Evolutionary conservation across 1,140 invertebrate genomes (phyloP), one percentile per base, ranked within the genome.

Genomic region (Megalonaias nervosa): DNA sequence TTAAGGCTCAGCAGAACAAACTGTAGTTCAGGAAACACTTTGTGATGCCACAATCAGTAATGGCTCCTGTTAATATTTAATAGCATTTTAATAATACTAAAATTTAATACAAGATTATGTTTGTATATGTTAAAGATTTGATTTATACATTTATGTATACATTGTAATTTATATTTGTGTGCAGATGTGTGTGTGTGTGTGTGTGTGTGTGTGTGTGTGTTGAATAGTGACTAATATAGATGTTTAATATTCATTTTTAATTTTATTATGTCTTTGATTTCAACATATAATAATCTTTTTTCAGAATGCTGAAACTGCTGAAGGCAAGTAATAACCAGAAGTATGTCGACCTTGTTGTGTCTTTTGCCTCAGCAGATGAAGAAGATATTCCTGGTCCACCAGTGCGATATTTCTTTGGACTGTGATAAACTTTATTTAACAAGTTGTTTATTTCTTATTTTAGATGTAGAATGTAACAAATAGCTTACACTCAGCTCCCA

Each of bases 261-360:
- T 23, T 38, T 38, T 21, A 6, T 21, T 26, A 38, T 23, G 17
- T 38, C 17, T 4, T 17, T 21, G 26, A 23, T 23, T 67, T 62
- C 21, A 62, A 23, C 17, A 19, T 9, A 12, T 23, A 67, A 23
- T 19, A 16, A 73, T 79, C 61, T 79, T 71, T 57, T 81, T 77
- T 19, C 78, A 90, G 89, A 57, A 87, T 90, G 89, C 62, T 82
- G 23, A 88, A 87, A 70, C 76, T 90, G 73, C 38, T 90, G 58
- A 90, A 89, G 71, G 82, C 85, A 55, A 67, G 67, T 1, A 23
- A 79, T 26, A 77, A 74, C 60, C 81, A 83, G 61, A 75, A 81
- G 64, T 90, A 90, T 78, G 84, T 86, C n/a, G 89, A 90, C 74
- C 82, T 90, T 0, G 84, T 90, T 23, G 84, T 90, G 14, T 84